Conservation (phyloP, 1,140 invertebrate species). For the Halictus rubicundus region DNA sequence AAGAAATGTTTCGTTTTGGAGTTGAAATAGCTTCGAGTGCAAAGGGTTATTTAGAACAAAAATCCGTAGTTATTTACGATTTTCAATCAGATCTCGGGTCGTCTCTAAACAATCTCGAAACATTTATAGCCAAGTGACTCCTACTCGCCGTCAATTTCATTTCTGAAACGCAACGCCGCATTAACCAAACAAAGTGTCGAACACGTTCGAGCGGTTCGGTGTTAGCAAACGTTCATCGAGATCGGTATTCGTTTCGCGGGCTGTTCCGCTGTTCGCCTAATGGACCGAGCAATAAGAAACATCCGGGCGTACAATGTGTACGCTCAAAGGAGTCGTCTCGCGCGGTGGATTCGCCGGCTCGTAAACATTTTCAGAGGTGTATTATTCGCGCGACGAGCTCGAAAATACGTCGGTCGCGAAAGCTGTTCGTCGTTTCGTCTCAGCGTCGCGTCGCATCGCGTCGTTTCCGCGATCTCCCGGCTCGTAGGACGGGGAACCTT, state of each 20-base stretch:
- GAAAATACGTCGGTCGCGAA: not conserved
- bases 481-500: not conserved
- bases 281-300: not conserved
- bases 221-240: not conserved
- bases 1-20: too few species aligned
- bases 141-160: too few species aligned
- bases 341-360: not conserved
- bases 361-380: not conserved
- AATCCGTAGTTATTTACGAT: too few species aligned
- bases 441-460: not conserved
- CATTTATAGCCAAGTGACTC: too few species aligned
- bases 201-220: not conserved
- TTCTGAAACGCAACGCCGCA: too few species aligned
- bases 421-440: too few species aligned
- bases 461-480: conserved; percentile 4
- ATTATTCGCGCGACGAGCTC: not conserved
- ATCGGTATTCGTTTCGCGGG: not conserved
- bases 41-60: too few species aligned
- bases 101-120: too few species aligned
- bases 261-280: not conserved
- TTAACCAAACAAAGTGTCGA: not conserved
- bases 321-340: not conserved
- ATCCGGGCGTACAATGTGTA: not conserved
- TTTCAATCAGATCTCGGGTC: too few species aligned
- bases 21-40: too few species aligned